Base-by-base conservation (phyloP, 2,888 invertebrate genomes). In the Hemistola chrysoprasaria region DNA sequence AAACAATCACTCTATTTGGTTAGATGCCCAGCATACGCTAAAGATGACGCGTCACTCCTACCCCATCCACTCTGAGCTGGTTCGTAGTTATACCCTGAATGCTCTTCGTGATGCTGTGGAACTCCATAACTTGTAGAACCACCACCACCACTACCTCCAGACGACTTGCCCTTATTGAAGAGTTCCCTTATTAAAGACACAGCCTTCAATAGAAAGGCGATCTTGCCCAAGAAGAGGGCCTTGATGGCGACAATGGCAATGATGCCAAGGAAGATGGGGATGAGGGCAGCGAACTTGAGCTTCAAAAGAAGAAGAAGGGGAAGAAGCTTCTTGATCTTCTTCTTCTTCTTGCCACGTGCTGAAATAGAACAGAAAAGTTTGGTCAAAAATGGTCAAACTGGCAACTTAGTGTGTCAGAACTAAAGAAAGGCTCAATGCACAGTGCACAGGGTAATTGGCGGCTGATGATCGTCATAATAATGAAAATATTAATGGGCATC, bases 211-310 rank as follows among this genome's bases (percentile, higher is more conserved):
- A 95, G 91, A 40, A 96, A 91, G n/a, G 95, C 95, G 54, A 96
- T 92, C 89, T 96, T 96, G 65, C 95, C 95, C 53, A 96, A 90
- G 66, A 95, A 90, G 55, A 96, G 90, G 6, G 96, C 96, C 90
- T 96, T 96, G 85, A 96, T 92, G 16, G 96, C 95, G 31, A 94
- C 90, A 46, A 96, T 87, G 27, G 95, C 95, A 55, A 96, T 92
- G 62, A 88, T 79, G 7, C 88, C 96, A 29, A 96, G 92, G 62
- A 93, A 93, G 50, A 96, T 81, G 7, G 95, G 95, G 53, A 95
- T 91, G 38, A 96, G 88, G 7, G 94, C 93, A 9, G 94, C 94
- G 7, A 88, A 91, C 80, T 96, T 96, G 74, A 96, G 76, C 71
- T 95, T 95, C 75, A 96, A 81, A 40, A 96, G 91, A 54, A 95